Base-by-base conservation (phyloP, 2,888 invertebrate species). In the Dicyrtoma fusca region DNA sequence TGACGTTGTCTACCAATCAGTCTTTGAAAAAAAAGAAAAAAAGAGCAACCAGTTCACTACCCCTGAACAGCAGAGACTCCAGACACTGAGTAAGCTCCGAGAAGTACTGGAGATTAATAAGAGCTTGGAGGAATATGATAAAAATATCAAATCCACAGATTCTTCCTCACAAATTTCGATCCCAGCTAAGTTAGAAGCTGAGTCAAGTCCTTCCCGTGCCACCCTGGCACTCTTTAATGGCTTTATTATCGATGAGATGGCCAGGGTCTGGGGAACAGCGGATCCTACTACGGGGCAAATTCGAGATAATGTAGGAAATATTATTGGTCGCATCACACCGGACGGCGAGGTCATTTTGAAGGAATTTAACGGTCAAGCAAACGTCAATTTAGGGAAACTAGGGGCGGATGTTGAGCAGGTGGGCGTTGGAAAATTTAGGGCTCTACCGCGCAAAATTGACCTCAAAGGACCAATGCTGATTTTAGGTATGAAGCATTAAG, bases 141-240 rank as follows among this genome's bases (percentile, higher is more conserved):
- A 34, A 34, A 34, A 5, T 34, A 34, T 34, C 3, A 34, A 34
- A 34, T 34, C 34, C 34, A 34, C 34, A 34, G 8, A 34, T 5
- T 34, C 34, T 8, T 34, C 34, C 3, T 5, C 34, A 34, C 3
- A 8, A 34, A 34, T 34, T 3, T 34, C 34, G 34, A n/a, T n/a
- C 34, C 34, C 8, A 8, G 8, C 8, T 3, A 34, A 34, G 34
- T 34, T 34, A 8, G 34, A n/a, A 19, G 45, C 49, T n/a, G n/a
- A 23, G 26, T 10, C n/a, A 13, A 45, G 23, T n/a, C 17, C 51
- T n/a, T 26, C 66, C 10, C 19, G n/a, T 1, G 66, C 66, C 1
- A 68, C 42, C 34, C 55, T 68, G 0, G 66, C 66, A 8, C 34
- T 68, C 14, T 68, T 68, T 10, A 68, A 68, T 55, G 66, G 66